Conservation (phyloP, 2,888 invertebrate species). For the Scotopteryx bipunctaria region DNA sequence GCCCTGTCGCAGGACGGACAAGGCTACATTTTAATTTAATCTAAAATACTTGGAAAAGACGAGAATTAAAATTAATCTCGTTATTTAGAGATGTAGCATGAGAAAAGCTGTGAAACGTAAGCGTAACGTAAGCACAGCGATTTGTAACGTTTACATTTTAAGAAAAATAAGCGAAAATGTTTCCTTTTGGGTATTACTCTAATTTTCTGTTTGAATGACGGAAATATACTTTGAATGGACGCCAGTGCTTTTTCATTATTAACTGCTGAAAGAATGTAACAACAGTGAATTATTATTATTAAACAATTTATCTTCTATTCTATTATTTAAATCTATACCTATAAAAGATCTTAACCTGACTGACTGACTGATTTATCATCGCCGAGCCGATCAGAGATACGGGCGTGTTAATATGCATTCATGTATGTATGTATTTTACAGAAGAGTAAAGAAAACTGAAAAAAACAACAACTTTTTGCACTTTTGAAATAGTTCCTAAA, state of each 20-base stretch:
- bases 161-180: conserved; percentile 23
- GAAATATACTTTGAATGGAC: too few relatives aligned
- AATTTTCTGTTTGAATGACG: conserved; percentile 11
- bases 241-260: background rate
- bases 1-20: conserved; percentile 32
- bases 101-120: conserved; percentile 44
- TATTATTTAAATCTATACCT: too few relatives aligned
- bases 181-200: conserved; percentile 19
- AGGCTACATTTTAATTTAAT: conserved; percentile 63
- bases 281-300: too few relatives aligned
- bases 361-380: too few relatives aligned
- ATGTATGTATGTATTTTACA: too few relatives aligned
- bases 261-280: background rate
- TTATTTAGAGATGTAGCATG: conserved; percentile 52
- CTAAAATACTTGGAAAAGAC: conserved; percentile 46
- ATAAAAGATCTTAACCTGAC: too few relatives aligned
- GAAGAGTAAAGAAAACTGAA: too few relatives aligned
- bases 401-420: too few relatives aligned
- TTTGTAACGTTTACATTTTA: conserved; percentile 36
- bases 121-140: conserved; percentile 40
- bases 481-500: too few relatives aligned
- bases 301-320: too few relatives aligned
- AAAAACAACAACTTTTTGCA: too few relatives aligned
- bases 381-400: too few relatives aligned
- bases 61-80: conserved; percentile 55